Base-by-base conservation (phyloP, 2,888 invertebrate species). In the Carcina quercana region DNA sequence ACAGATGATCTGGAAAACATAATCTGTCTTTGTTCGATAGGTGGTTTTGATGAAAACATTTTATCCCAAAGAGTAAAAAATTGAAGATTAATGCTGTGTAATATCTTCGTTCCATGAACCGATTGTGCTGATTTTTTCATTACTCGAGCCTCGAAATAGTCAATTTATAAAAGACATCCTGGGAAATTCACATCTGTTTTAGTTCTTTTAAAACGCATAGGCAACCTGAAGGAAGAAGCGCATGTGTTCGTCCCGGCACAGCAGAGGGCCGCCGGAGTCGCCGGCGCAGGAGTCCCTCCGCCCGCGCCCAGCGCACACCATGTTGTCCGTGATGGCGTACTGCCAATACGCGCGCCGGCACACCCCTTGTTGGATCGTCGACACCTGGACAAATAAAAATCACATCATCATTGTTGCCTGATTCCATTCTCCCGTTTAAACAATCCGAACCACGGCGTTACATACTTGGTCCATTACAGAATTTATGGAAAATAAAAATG, bases 291-390 rank as follows among this genome's bases (percentile, higher is more conserved):
- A 94, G 71, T 97, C 97, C 25, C 92, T 88, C 40, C 91, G 87
- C 1, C 96, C 96, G 3, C 91, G 89, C 0, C 97, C 97, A 4
- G 97, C 97, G 59, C 97, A 97, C 64, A 97, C 91, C 95, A 97
- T 97, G 67, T 95, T 94, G 37, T 90, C 87, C 0, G 94, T 94
- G 30, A 96, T 95, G 32, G 91, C 89, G 55, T 94, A 93, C 55
- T 94, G 92, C 51, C 91, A 88, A 67, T 97, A 97, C 0, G 95
- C 93, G 12, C 87, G 87, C 20, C 90, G 88, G 55, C 97, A 97
- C 11, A 88, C 89, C 4, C 89, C 87, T 59, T 89, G 88, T 22
- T 90, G 87, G 25, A 96, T 94, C 19, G 97, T 91, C 0, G 96
- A 96, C 29, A 97, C 91, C 92, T 92, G 52, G 5, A 2, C 8